Evolutionary conservation across 1,140 invertebrate species (phyloP), one percentile per base, ranked within the genome.

Genomic region (Caerostris darwini): DNA sequence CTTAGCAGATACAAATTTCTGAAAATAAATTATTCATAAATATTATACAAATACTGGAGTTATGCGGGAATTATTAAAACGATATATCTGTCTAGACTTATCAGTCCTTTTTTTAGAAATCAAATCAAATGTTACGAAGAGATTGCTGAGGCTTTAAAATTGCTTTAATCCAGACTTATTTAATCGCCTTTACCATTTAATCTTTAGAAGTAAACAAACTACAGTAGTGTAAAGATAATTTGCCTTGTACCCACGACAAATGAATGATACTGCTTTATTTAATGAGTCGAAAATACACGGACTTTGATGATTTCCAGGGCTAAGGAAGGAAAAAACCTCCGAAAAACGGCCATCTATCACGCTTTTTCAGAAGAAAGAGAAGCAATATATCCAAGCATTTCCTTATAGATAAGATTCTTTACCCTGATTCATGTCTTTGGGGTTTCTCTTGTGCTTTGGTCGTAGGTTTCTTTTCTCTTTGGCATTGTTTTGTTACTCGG

Each of bases 371-470:
- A 10, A 3, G 71, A 85, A 59, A n/a, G 19, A 71, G 54, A 92
- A 93, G 71, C 92, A 93, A 93, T 87, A 77, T 14, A 69, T 17
- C 92, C 50, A 53, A 86, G 81, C 64, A 93, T 93, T 93, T 85
- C 81, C 69, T 93, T 77, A 71, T 77, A 93, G 92, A 93, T 93
- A 93, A 93, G 92, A 87, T 87, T 93, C 58, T 67, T 87, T 71
- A 19, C 59, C 14, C 54, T 69, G 61, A 93, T 81, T 83, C 34
- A n/a, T 57, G 61, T 93, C 92, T 93, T 93, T 87, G 14, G 53
- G 82, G 54, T 87, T 93, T 34, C 81, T 59, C 69, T 87, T 34
- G 92, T 71, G 61, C 59, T 34, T 34, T 34, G 12, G 14, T 58
- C 53, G 64, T 10, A 17, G 61, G 56, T 57, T 86, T 19, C 59